Evolutionary conservation across 2,888 invertebrate species (phyloP).

Genomic region (Conops quadrifasciatus): DNA sequence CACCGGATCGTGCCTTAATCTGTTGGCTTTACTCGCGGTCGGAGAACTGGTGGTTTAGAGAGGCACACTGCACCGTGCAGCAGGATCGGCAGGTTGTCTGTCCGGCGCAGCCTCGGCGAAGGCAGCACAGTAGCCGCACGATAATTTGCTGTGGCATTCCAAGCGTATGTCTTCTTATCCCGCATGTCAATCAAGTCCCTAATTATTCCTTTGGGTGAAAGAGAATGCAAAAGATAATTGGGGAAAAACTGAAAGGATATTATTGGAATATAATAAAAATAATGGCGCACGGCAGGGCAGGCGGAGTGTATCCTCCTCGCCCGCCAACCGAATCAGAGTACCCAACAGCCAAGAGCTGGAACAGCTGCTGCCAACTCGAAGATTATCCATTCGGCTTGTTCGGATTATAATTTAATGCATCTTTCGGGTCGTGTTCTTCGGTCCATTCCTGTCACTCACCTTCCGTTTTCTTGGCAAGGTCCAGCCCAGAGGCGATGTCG

Average conservation of each 20-base stretch:
- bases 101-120: constrained; percentile 31
- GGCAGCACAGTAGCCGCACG: constrained; percentile 58
- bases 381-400: too few relatives aligned
- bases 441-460: too few relatives aligned
- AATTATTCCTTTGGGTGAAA: constrained; percentile 61
- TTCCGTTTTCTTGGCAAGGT: too few relatives aligned
- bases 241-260: constrained; percentile 55
- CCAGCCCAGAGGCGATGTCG: too few relatives aligned
- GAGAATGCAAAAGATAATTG: constrained; percentile 66
- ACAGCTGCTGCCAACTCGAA: too few relatives aligned
- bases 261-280: constrained; percentile 60
- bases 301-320: too few relatives aligned
- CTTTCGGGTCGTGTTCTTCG: too few relatives aligned
- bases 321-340: too few relatives aligned
- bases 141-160: constrained; percentile 66
- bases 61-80: constrained; percentile 4
- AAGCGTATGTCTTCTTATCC: constrained; percentile 66
- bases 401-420: too few relatives aligned
- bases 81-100: not conserved
- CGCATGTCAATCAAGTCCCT: constrained; percentile 65
- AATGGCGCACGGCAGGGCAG: constrained; percentile 23
- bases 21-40: constrained; percentile 8
- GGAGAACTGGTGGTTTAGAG: not conserved
- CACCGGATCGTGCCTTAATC: constrained; percentile 28
- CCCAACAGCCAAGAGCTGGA: too few relatives aligned